Conservation (phyloP, 2,113 vertebrate species). For the Thunnus thynnus region DNA sequence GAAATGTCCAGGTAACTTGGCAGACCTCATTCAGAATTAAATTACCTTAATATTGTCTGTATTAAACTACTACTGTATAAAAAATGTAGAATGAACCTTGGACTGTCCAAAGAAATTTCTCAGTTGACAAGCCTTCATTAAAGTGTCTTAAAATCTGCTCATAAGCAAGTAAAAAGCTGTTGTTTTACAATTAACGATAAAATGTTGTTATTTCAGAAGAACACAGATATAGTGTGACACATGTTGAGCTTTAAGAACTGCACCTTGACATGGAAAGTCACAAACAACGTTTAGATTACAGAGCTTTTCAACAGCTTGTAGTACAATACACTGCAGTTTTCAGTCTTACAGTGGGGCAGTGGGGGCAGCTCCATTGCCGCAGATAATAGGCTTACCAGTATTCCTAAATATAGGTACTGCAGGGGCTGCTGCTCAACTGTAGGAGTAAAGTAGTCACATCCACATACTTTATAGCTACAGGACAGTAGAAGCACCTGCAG, state of each 20-base stretch:
- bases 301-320: not conserved
- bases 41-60: too few species aligned
- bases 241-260: not conserved
- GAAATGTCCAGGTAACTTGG: too few species aligned
- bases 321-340: slow-evolving; percentile 4
- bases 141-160: not conserved
- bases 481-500: not conserved
- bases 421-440: slow-evolving; percentile 53
- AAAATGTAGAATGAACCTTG: too few species aligned
- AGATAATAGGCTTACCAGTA: slow-evolving; percentile 75
- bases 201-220: not conserved
- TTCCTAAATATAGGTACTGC: slow-evolving; percentile 73
- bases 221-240: too few species aligned
- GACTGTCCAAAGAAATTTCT: too few species aligned
- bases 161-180: not conserved
- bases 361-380: slow-evolving; percentile 28
- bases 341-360: slow-evolving; percentile 16
- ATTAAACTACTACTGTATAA: too few species aligned
- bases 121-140: too few species aligned
- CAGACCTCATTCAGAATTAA: too few species aligned
- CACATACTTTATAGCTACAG: slow-evolving; percentile 6
- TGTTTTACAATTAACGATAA: too few species aligned
- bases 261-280: not conserved
- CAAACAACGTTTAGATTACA: not conserved
- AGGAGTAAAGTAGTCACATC: slow-evolving; percentile 26